Percentiles rank a stretch among this genome's conserved stretches.
phyloP scores from a whole-genome alignment of 2,113 vertebrate genomes.

The Corythornis cristatus region DNA sequence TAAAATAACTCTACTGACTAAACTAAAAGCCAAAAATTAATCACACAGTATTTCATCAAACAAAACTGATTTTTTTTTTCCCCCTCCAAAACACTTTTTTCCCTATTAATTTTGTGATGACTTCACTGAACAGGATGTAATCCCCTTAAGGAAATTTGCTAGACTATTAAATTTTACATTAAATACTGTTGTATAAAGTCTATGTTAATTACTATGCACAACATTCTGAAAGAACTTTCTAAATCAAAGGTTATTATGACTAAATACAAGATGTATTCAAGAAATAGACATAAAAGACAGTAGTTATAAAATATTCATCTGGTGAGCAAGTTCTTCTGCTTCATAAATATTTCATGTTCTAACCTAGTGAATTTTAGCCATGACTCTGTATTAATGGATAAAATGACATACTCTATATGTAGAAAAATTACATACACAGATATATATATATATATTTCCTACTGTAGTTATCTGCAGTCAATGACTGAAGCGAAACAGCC shows the following conservation, averaged over 20 bases:
- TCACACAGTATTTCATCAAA: background rate
- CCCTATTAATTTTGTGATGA: background rate
- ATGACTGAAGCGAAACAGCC: background rate
- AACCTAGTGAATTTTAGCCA: conserved; percentile 30
- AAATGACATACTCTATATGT: background rate
- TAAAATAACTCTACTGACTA: background rate
- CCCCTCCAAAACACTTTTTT: background rate
- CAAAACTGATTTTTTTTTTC: background rate
- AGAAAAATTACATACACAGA: background rate
- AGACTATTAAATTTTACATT: conserved; percentile 9
- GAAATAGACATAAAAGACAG: conserved; percentile 13
- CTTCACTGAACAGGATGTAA: background rate
- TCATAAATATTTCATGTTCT: conserved; percentile 42
- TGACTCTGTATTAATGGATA: conserved; percentile 7
- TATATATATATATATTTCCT: background rate
- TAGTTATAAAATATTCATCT: conserved; percentile 56
- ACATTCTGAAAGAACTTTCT: background rate
- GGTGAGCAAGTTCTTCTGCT: background rate
- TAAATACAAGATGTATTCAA: background rate
- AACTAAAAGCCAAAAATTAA: background rate
- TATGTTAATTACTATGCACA: background rate
- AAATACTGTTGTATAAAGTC: background rate
- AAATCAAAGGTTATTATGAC: conserved; percentile 27
- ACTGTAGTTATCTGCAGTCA: background rate
- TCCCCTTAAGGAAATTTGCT: background rate